Evolutionary conservation across 2,113 vertebrate genomes (phyloP).

Genomic region (Pedionomus torquatus): DNA sequence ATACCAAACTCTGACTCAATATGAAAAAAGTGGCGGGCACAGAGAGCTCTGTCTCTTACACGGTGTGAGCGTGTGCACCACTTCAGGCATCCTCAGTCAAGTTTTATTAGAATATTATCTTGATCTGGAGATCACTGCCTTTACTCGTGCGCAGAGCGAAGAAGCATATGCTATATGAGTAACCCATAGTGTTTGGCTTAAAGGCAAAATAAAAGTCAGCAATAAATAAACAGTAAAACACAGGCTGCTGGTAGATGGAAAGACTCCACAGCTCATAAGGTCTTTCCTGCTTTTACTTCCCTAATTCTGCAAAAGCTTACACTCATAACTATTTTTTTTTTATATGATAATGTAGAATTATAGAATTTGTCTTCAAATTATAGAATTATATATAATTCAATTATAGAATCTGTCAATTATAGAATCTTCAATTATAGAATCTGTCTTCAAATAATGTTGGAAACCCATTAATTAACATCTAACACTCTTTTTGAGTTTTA

Average conservation of each 20-base stretch:
- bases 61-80: not conserved
- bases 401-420: not conserved
- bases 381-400: too few species aligned
- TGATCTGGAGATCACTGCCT: conserved; percentile 58
- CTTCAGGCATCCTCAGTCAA: conserved; percentile 38
- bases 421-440: not conserved
- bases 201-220: conserved; percentile 80
- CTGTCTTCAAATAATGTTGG: not conserved
- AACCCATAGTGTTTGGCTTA: conserved; percentile 81
- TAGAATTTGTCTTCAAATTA: not conserved
- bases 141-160: conserved; percentile 70
- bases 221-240: conserved; percentile 70
- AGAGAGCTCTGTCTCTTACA: not conserved
- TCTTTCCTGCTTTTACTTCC: not conserved
- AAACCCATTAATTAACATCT: not conserved
- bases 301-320: not conserved
- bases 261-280: not conserved
- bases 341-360: not conserved
- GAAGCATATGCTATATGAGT: conserved; percentile 78
- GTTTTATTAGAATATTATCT: conserved; percentile 49
- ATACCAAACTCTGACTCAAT: conserved; percentile 13
- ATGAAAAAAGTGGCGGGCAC: not conserved
- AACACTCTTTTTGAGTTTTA: not conserved
- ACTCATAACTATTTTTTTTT: not conserved
- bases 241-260: conserved; percentile 52